Percentiles rank a stretch among this genome's conserved stretches.
These are phyloP conservation scores for Channa argus DNA, from an alignment of 2,113 vertebrate species.

Conservation along the genomic window DNA sequence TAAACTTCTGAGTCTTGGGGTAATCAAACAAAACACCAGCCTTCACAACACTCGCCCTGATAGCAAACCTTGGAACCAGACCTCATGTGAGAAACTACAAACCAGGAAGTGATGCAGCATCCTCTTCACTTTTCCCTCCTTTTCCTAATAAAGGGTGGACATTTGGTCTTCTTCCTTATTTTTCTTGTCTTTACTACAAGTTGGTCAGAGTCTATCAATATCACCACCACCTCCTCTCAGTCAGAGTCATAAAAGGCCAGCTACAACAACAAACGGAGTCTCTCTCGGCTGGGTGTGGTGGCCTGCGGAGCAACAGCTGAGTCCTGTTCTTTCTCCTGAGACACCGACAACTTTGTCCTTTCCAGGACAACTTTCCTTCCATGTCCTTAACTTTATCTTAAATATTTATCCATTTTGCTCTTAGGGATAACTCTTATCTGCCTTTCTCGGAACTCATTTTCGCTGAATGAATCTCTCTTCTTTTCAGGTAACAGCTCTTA, in stretches of 20 bases:
- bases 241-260: conserved; percentile 69
- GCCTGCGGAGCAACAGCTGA: conserved; percentile 79
- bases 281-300: conserved; percentile 79
- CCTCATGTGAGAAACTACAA: conserved; percentile 16
- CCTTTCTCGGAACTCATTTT: conserved; percentile 17
- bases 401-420: conserved; percentile 26
- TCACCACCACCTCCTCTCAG: conserved; percentile 24
- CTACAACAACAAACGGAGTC: conserved; percentile 75
- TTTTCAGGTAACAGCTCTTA: neutral
- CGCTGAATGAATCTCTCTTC: neutral
- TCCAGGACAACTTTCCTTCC: conserved; percentile 30
- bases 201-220: conserved; percentile 6
- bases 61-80: conserved; percentile 37
- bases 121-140: conserved; percentile 7
- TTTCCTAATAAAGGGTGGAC: neutral
- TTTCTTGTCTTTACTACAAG: conserved; percentile 29
- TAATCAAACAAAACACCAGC: conserved; percentile 65
- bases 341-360: conserved; percentile 19
- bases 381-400: conserved; percentile 6
- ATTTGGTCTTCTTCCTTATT: conserved; percentile 14
- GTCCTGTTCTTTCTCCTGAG: conserved; percentile 77
- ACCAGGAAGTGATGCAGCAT: conserved; percentile 27
- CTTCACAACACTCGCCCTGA: conserved; percentile 34
- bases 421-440: neutral
- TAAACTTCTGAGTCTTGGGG: conserved; percentile 66